These are phyloP conservation scores for Epinephelus awoara DNA, from an alignment of 2,797 vertebrate genomes.

Conservation along the genomic window DNA sequence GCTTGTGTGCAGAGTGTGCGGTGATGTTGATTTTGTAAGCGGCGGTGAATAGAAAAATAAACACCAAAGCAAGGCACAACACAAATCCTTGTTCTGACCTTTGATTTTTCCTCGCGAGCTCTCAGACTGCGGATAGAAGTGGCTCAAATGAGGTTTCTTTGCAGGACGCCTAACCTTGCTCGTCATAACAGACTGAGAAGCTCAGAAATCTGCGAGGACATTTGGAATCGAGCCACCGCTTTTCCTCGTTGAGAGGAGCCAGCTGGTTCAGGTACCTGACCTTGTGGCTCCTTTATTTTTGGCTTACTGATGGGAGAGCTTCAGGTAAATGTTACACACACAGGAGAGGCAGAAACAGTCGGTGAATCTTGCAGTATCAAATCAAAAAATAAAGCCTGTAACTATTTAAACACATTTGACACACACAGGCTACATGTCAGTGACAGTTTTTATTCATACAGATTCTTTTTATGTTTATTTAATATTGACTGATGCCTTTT, in stretches of 20 bases:
- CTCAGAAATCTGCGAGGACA: slow-evolving; percentile 3
- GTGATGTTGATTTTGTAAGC: not conserved
- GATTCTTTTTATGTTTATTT: slow-evolving; percentile 15
- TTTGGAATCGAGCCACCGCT: slow-evolving; percentile 19
- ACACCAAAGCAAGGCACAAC: slow-evolving; percentile 9
- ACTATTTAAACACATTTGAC: not conserved
- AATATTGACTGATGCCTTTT: slow-evolving; percentile 3
- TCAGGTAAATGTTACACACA: slow-evolving; percentile 4
- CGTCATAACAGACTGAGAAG: not conserved
- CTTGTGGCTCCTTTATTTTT: not conserved
- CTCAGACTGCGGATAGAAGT: slow-evolving; percentile 18
- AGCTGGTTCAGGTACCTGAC: slow-evolving; percentile 20
- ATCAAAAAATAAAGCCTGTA: not conserved
- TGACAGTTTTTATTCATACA: not conserved
- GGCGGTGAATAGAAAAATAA: slow-evolving; percentile 13
- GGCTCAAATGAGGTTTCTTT: slow-evolving; percentile 16
- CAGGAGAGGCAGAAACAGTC: not conserved
- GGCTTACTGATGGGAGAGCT: slow-evolving; percentile 5
- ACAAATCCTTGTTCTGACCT: slow-evolving; percentile 38
- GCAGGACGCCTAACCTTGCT: slow-evolving; percentile 10
- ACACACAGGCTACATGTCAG: not conserved
- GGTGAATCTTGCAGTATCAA: not conserved
- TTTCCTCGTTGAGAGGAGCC: slow-evolving; percentile 7
- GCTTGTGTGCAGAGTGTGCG: slow-evolving; percentile 10
- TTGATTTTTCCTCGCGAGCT: slow-evolving; percentile 15